phyloP scores from a whole-genome alignment of 2,797 vertebrate species.

The Molothrus aeneus region DNA sequence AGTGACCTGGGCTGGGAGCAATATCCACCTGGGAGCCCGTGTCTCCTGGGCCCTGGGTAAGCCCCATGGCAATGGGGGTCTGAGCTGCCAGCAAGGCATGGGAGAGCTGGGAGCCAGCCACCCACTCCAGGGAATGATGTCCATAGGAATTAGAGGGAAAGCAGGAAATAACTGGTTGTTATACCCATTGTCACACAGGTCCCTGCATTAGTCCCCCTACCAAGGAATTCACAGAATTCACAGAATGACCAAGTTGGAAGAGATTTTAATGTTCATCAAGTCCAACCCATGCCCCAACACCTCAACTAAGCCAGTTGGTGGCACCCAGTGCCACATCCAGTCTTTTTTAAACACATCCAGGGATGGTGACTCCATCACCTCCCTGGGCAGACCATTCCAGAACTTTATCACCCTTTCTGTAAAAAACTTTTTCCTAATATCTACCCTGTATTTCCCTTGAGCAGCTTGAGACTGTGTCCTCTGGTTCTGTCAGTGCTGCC shows the following conservation, averaged over 20 bases:
- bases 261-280: neutral
- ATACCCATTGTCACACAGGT: neutral
- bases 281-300: neutral
- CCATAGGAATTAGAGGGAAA: neutral
- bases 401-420: neutral
- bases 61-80: neutral
- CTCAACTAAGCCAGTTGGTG: neutral
- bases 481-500: neutral
- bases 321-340: neutral
- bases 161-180: neutral
- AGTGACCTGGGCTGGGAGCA: neutral
- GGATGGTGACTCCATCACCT: neutral
- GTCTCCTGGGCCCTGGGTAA: neutral
- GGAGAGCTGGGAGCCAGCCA: neutral
- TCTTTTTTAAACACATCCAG: neutral
- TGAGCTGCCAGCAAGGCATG: neutral
- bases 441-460: neutral
- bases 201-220: neutral
- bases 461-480: accelerated
- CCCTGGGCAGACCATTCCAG: neutral
- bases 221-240: neutral
- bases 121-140: neutral
- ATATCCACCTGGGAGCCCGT: neutral
- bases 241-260: neutral
- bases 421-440: neutral